A percentile compares a stretch with the other conserved stretches of the same genome.
Evolutionary conservation across 2,113 vertebrate genomes (phyloP).

Genomic region (Sapajus apella): DNA sequence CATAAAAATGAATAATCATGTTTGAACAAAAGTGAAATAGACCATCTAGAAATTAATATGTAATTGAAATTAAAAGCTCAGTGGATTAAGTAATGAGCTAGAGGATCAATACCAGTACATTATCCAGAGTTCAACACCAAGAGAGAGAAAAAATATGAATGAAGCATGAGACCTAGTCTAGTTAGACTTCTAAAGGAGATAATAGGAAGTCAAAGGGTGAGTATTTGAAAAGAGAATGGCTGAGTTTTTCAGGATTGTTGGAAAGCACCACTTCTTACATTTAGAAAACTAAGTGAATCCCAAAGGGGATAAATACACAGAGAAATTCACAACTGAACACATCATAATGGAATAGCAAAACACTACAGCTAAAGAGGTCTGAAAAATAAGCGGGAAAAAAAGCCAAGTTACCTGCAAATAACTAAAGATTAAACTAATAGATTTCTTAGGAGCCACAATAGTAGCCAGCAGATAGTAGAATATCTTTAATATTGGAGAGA

Average conservation of each 20-base stretch:
- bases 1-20: neutral
- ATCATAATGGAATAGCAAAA: neutral
- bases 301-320: neutral
- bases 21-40: constrained; percentile 4
- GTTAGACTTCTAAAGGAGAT: neutral
- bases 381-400: neutral
- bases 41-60: neutral
- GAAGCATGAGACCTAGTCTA: neutral
- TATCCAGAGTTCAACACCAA: neutral
- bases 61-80: neutral
- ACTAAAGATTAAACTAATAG: neutral
- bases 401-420: neutral
- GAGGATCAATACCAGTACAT: neutral
- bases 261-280: neutral
- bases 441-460: neutral
- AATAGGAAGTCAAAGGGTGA: neutral
- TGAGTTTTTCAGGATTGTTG: neutral
- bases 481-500: neutral
- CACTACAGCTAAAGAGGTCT: neutral
- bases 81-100: neutral
- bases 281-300: neutral
- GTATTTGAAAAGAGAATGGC: neutral
- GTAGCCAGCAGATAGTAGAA: neutral
- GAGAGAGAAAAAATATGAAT: neutral
- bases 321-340: neutral